A percentile compares a stretch with the other conserved stretches of the same genome.
Evolutionary conservation across 1,140 invertebrate genomes (phyloP).

Genomic region (Caenorhabditis latens): DNA sequence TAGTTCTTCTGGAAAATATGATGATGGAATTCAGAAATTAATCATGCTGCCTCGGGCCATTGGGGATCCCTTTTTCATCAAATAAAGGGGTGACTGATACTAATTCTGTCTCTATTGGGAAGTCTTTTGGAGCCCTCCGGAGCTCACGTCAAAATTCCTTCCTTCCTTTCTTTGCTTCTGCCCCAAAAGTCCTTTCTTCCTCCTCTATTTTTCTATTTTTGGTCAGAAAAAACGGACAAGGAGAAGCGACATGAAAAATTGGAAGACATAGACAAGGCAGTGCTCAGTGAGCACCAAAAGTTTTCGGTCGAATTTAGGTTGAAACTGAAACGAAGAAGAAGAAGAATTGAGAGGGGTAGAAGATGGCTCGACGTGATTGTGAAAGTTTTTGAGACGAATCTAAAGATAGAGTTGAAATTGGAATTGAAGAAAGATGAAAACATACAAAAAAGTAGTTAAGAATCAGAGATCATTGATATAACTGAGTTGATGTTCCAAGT

Average conservation of each 20-base stretch:
- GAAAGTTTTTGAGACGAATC: neutral
- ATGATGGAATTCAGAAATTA: conserved; percentile 4
- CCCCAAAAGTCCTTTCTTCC: conserved; percentile 33
- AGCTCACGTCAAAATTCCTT: conserved; percentile 29
- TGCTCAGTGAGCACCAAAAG: conserved; percentile 52
- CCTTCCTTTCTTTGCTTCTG: neutral
- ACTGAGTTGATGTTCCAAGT: neutral
- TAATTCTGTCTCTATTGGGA: neutral
- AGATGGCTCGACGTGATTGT: conserved; percentile 23
- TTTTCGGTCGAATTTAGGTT: conserved; percentile 15
- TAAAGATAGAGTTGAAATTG: neutral
- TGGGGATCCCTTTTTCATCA: neutral
- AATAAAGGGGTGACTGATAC: neutral
- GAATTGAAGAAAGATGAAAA: neutral
- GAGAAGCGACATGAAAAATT: conserved; percentile 32
- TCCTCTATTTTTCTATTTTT: conserved; percentile 36
- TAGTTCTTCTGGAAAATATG: neutral
- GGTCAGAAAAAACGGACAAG: neutral
- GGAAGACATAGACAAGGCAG: neutral
- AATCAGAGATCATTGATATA: neutral
- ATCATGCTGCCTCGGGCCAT: neutral
- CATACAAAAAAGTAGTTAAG: neutral
- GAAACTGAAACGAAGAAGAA: conserved; percentile 10
- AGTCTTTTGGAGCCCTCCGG: neutral
- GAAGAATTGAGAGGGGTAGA: neutral